Percentiles rank a stretch among this genome's conserved stretches.
Conservation (phyloP, 2,888 invertebrate species). For the Eurytoma adleriae region DNA sequence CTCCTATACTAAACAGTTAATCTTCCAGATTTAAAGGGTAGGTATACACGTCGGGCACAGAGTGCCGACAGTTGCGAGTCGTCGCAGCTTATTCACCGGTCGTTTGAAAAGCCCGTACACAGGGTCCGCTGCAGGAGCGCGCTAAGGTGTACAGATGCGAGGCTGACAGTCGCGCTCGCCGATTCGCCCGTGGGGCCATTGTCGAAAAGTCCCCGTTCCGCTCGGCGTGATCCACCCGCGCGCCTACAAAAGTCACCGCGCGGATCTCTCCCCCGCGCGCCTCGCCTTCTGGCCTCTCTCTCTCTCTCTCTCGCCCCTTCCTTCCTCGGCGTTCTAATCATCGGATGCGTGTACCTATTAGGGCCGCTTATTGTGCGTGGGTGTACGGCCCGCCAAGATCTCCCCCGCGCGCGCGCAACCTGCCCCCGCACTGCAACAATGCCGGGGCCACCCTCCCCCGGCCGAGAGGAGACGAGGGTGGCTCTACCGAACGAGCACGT, state of each 20-base stretch:
- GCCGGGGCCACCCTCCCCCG: not conserved
- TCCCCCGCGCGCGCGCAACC: constrained; percentile 56
- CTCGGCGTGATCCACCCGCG: constrained; percentile 21
- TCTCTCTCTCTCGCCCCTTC: constrained; percentile 40
- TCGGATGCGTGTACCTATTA: constrained; percentile 75
- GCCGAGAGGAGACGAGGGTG: constrained; percentile 58
- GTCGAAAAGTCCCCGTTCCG: constrained; percentile 39
- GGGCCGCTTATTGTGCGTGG: constrained; percentile 73
- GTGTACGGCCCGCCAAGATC: constrained; percentile 66
- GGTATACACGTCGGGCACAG: no score
- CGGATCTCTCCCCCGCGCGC: not conserved
- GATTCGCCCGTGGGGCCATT: constrained; percentile 19
- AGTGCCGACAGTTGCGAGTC: no score
- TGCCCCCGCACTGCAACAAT: not conserved
- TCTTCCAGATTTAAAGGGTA: no score
- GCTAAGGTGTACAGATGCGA: constrained; percentile 47
- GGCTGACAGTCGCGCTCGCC: not conserved
- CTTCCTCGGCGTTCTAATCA: constrained; percentile 70
- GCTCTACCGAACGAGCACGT: constrained; percentile 66
- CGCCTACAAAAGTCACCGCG: constrained; percentile 50
- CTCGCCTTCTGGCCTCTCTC: not conserved
- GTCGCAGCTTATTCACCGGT: no score
- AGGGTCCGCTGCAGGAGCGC: not conserved
- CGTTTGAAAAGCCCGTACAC: not conserved
- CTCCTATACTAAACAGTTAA: no score